Conservation (phyloP, 2,888 invertebrate genomes). For the Cerastis rubricosa region DNA sequence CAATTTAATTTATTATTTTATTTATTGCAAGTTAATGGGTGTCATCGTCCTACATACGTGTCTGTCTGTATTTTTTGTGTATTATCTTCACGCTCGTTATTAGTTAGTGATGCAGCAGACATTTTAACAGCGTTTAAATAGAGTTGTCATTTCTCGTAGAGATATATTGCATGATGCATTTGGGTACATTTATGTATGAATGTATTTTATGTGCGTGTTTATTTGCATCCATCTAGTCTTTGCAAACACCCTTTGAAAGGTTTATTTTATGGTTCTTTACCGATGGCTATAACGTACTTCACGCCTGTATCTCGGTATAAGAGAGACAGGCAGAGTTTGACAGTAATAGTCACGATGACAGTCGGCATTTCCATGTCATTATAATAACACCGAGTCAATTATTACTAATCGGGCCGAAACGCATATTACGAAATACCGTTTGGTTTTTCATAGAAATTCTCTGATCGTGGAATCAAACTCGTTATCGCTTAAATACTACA, state of each 20-base stretch:
- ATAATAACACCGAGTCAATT: not conserved
- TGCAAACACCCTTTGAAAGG: not conserved
- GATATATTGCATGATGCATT: constrained; percentile 5
- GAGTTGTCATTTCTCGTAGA: not conserved
- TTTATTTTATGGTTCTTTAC: not conserved
- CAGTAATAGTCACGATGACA: not conserved
- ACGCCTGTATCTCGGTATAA: not conserved
- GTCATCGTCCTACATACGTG: constrained; percentile 5
- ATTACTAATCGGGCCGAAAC: not conserved
- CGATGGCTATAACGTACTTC: not conserved
- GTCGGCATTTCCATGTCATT: not conserved
- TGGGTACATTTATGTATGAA: not conserved
- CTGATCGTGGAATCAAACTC: not conserved
- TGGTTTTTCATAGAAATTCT: not conserved
- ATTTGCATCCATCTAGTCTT: too few species aligned
- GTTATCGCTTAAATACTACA: too few species aligned
- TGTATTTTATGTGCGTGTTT: not conserved
- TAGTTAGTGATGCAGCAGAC: not conserved
- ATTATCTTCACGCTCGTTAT: not conserved
- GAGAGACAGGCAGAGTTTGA: too few species aligned
- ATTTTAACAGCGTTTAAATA: not conserved
- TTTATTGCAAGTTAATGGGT: constrained; percentile 29
- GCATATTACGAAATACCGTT: not conserved
- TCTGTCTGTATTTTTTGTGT: not conserved
- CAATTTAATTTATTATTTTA: constrained; percentile 45